These are phyloP conservation scores for Zaprionus camerounensis DNA, from an alignment of 1,140 invertebrate species.

Conservation along the genomic window DNA sequence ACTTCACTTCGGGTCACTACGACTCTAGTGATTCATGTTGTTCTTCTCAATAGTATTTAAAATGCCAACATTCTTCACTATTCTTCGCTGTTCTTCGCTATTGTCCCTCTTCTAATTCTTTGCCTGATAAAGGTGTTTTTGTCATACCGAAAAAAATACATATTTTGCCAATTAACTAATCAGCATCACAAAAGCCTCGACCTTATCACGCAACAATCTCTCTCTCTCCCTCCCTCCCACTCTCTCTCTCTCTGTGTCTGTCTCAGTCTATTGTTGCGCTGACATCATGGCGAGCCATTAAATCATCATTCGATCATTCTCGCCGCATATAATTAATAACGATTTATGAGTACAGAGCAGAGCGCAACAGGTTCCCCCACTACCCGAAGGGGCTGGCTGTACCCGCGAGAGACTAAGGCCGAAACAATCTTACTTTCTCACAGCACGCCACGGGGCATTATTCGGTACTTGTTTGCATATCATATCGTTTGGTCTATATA, in stretches of 20 bases:
- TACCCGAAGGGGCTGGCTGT: background rate
- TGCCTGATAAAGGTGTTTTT: background rate
- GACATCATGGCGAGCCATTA: constrained; percentile 65
- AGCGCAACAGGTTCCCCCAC: constrained; percentile 53
- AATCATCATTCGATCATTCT: constrained; percentile 61
- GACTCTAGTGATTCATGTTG: no score
- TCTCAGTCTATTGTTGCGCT: constrained; percentile 22
- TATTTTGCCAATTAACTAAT: background rate
- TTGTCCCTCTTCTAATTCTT: background rate
- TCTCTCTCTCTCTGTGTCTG: background rate
- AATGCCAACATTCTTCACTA: no score
- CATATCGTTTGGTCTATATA: constrained; percentile 9
- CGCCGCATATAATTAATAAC: constrained; percentile 66
- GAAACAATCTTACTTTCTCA: constrained; percentile 5
- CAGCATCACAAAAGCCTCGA: background rate
- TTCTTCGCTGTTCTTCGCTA: no score
- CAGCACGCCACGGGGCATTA: constrained; percentile 14
- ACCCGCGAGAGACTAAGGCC: constrained; percentile 4
- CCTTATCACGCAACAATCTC: background rate
- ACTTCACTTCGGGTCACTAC: no score
- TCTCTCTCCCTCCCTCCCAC: background rate
- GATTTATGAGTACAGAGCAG: constrained; percentile 54
- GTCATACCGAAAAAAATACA: background rate
- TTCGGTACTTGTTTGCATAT: constrained; percentile 49
- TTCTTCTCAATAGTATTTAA: no score